phyloP scores from a whole-genome alignment of 2,888 invertebrate genomes.

The Mesorhabditis sp. region DNA sequence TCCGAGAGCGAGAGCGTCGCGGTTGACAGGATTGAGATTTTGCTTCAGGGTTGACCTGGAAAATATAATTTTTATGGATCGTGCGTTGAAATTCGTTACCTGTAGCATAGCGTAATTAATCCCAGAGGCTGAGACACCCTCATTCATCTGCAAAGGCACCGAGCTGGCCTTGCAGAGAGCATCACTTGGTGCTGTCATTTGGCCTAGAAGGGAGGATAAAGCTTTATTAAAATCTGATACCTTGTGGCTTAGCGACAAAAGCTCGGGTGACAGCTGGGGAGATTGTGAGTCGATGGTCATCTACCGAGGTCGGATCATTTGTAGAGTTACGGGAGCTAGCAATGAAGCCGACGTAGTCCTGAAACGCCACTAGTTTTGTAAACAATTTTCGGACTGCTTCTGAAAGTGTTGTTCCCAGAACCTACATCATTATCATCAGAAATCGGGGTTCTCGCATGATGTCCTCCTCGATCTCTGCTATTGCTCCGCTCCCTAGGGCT shows the following conservation, averaged over 20 bases:
- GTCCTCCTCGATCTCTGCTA: background rate
- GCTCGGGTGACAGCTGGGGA: background rate
- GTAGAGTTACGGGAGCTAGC: background rate
- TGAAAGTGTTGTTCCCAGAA: no score
- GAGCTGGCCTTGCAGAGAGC: background rate
- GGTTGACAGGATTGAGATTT: background rate
- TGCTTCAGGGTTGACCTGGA: no score
- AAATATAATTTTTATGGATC: no score
- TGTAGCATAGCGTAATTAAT: background rate
- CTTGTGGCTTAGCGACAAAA: background rate
- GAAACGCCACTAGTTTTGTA: background rate
- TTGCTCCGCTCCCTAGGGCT: background rate
- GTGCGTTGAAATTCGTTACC: background rate
- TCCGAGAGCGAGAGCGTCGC: conserved; percentile 3
- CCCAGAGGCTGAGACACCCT: background rate
- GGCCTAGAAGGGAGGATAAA: background rate
- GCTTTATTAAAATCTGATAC: background rate
- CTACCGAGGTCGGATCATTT: background rate
- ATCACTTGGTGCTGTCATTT: background rate
- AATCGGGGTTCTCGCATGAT: no score
- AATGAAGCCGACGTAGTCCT: conserved; percentile 1
- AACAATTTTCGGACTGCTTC: background rate
- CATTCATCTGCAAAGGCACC: background rate
- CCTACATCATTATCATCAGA: no score
- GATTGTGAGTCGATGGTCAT: background rate